Percentiles rank a stretch among this genome's conserved stretches.
phyloP scores from a whole-genome alignment of 2,888 invertebrate species.

The Tinea pellionella region DNA sequence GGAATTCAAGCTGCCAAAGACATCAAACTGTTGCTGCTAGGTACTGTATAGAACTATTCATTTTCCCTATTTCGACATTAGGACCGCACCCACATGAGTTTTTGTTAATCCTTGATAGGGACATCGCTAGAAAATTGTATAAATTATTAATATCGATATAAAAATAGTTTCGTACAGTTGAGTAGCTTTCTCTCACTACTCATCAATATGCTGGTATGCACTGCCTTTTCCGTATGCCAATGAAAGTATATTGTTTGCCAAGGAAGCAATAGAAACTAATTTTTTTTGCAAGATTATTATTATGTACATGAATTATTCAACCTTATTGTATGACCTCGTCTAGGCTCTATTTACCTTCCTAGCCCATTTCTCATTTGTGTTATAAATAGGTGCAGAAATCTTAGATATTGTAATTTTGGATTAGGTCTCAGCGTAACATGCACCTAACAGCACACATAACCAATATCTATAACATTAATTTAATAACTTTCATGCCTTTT shows the following conservation, averaged over 20 bases:
- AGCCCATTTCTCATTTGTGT: not conserved
- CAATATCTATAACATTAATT: too few relatives aligned
- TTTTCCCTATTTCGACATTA: not conserved
- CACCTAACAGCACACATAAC: too few relatives aligned
- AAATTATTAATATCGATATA: too few relatives aligned
- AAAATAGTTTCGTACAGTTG: not conserved
- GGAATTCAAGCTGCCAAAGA: conserved; percentile 98
- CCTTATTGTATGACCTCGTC: not conserved
- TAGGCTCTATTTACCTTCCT: not conserved
- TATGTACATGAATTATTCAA: not conserved
- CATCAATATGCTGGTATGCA: conserved; percentile 49
- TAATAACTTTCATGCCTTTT: too few relatives aligned
- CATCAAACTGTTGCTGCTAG: conserved; percentile 96
- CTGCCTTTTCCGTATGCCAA: conserved; percentile 42
- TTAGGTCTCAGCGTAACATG: too few relatives aligned
- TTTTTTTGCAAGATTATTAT: not conserved
- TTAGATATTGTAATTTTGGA: too few relatives aligned
- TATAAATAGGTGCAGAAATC: too few relatives aligned
- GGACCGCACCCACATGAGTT: conserved; percentile 6
- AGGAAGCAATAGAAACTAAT: not conserved
- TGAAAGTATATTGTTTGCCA: conserved; percentile 34
- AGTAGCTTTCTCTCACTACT: conserved; percentile 47
- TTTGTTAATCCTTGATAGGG: not conserved
- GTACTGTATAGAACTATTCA: conserved; percentile 71
- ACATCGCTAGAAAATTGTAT: not conserved